These are phyloP conservation scores for Coleophora deauratella DNA, from an alignment of 2,888 invertebrate species.

Conservation along the genomic window DNA sequence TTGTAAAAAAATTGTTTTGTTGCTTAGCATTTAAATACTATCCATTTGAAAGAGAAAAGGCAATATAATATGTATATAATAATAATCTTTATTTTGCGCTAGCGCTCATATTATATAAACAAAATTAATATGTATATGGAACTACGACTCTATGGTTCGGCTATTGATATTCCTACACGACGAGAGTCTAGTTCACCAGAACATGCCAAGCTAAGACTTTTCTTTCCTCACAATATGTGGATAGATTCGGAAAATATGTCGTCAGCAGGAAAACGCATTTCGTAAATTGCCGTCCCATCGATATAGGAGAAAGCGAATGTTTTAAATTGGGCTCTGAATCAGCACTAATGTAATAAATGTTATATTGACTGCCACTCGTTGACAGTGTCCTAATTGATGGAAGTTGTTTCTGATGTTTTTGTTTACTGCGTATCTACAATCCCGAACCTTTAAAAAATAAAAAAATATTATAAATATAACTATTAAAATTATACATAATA, in stretches of 20 bases:
- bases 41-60: too few relatives aligned
- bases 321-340: background rate
- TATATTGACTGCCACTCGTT: background rate
- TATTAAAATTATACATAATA: too few relatives aligned
- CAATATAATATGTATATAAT: too few relatives aligned
- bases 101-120: too few relatives aligned
- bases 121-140: too few relatives aligned
- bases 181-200: constrained; percentile 2
- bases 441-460: too few relatives aligned
- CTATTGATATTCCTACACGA: constrained; percentile 16
- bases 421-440: too few relatives aligned
- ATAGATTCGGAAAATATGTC: background rate
- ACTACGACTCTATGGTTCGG: constrained; percentile 3
- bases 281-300: constrained; percentile 1
- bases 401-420: too few relatives aligned
- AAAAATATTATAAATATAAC: too few relatives aligned
- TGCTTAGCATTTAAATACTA: too few relatives aligned
- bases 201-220: constrained; percentile 3
- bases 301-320: background rate
- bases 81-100: too few relatives aligned
- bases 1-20: too few relatives aligned
- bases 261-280: constrained; percentile 5
- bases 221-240: constrained; percentile 2
- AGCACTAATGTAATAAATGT: background rate
- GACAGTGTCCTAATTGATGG: background rate